Conservation (phyloP, 2,113 vertebrate species). For the Fulmarus glacialis region DNA sequence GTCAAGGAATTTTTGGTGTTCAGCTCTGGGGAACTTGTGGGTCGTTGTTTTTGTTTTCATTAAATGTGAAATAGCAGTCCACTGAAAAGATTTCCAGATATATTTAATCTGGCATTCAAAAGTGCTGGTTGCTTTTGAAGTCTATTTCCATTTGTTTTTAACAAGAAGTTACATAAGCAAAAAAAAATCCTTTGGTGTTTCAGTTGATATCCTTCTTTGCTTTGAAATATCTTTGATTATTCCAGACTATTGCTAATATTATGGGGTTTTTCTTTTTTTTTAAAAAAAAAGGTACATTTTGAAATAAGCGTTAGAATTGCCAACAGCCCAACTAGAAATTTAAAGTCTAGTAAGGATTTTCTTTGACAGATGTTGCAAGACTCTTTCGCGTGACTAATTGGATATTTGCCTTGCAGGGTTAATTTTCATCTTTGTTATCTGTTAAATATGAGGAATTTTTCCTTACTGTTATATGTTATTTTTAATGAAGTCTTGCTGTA, state of each 20-base stretch:
- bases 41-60: not conserved
- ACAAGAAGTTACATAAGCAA: not conserved
- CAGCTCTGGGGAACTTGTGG: not conserved
- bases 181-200: not conserved
- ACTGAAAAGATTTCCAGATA: not conserved
- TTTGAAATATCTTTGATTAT: not conserved
- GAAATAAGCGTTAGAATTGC: not conserved
- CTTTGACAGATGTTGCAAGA: not conserved
- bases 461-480: not conserved
- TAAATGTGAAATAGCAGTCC: not conserved
- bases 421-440: not conserved
- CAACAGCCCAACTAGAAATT: not conserved
- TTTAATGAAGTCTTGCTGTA: not conserved
- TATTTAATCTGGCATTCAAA: not conserved
- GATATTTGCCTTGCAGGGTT: not conserved
- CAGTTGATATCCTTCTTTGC: not conserved
- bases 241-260: not conserved
- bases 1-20: not conserved
- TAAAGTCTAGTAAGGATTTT: not conserved
- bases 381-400: not conserved
- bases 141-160: not conserved
- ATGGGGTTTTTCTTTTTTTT: rapidly evolving
- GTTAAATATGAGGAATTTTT: not conserved
- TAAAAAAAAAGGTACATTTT: not conserved
- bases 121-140: not conserved